Evolutionary conservation across 2,797 vertebrate genomes (phyloP).

Genomic region (Pseudochirops cupreus): DNA sequence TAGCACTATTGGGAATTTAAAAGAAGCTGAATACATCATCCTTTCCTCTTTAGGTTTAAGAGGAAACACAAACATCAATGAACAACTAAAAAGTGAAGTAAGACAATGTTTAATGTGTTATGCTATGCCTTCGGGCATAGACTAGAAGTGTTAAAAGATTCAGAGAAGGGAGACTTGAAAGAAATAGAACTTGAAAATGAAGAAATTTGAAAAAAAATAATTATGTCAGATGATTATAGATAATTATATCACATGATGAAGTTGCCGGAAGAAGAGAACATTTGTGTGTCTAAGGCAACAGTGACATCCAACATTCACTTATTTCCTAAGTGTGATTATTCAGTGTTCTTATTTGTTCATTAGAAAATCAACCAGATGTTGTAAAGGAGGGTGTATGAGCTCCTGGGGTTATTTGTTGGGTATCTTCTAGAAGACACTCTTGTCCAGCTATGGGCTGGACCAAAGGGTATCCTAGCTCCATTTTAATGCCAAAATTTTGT

Average conservation of each 20-base stretch:
- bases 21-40: not conserved
- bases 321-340: not conserved
- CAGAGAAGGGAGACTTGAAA: not conserved
- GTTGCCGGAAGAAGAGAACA: not conserved
- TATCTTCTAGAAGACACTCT: not conserved
- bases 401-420: not conserved
- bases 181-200: not conserved
- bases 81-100: not conserved
- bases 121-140: not conserved
- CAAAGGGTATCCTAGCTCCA: not conserved
- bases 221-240: not conserved
- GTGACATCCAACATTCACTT: not conserved
- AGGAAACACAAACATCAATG: not conserved
- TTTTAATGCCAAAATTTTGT: not conserved
- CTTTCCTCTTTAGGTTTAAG: not conserved
- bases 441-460: not conserved
- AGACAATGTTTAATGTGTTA: not conserved
- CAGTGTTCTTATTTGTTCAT: not conserved
- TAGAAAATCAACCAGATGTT: not conserved
- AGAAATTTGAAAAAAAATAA: not conserved
- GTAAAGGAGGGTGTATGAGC: not conserved
- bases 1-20: not conserved
- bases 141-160: not conserved
- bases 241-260: not conserved
- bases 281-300: not conserved